These are phyloP conservation scores for Brachionus plicatilis DNA, from an alignment of 1,140 invertebrate genomes.

Conservation along the genomic window DNA sequence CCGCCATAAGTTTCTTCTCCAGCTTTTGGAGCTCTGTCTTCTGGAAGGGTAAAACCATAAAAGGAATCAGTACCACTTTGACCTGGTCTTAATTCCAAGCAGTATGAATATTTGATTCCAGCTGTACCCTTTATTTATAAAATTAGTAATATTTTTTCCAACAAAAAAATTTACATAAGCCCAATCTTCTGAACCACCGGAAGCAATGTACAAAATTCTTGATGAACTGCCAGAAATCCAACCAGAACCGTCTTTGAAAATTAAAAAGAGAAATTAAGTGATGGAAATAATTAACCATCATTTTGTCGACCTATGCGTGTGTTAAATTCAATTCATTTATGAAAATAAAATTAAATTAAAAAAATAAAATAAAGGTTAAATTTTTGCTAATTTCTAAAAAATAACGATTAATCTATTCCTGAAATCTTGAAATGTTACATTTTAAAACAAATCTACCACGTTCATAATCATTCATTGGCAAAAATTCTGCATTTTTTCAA, in stretches of 20 bases:
- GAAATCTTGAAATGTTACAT: no score
- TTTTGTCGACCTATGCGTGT: no score
- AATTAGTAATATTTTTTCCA: background rate
- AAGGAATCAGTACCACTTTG: background rate
- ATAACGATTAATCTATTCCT: no score
- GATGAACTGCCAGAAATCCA: background rate
- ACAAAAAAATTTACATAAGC: background rate
- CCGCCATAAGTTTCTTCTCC: conserved; percentile 33
- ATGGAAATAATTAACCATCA: background rate
- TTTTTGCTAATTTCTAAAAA: no score
- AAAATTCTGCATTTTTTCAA: no score
- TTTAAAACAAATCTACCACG: no score
- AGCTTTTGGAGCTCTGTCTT: conserved; percentile 36
- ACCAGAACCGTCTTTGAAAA: conserved; percentile 9
- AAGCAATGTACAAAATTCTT: conserved; percentile 39
- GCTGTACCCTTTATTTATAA: background rate
- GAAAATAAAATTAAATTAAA: background rate
- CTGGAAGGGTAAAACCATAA: conserved; percentile 37
- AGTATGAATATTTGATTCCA: conserved; percentile 43
- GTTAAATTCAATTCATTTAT: no score
- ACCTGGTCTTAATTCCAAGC: conserved; percentile 43
- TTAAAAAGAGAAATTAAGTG: background rate
- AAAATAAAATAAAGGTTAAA: no score
- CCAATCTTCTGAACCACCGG: conserved; percentile 45
- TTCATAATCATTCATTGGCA: no score